Evolutionary conservation across 2,797 vertebrate species (phyloP).

Genomic region (Lycodopsis pacificus): DNA sequence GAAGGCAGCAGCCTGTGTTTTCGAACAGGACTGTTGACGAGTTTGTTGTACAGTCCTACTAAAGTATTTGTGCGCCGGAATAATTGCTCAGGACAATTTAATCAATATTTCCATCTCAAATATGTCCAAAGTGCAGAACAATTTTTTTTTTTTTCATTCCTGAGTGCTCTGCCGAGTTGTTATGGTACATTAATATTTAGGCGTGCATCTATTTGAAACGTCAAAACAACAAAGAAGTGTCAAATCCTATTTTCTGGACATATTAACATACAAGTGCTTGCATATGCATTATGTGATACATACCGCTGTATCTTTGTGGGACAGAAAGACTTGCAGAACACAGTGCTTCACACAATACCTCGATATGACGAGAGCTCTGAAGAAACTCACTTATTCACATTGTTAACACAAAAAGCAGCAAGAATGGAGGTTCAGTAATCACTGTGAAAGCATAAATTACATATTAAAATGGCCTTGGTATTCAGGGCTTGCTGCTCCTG

Average conservation of each 20-base stretch:
- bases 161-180: not conserved
- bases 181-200: conserved; percentile 14
- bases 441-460: conserved; percentile 74
- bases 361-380: conserved; percentile 33
- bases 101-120: conserved; percentile 27
- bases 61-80: conserved; percentile 12
- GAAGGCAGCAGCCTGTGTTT: conserved; percentile 47
- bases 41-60: conserved; percentile 31
- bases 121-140: not conserved
- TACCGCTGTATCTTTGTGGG: conserved; percentile 28
- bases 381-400: conserved; percentile 36
- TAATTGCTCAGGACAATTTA: conserved; percentile 23
- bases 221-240: conserved; percentile 40
- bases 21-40: conserved; percentile 38
- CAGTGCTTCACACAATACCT: conserved; percentile 38
- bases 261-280: conserved; percentile 39
- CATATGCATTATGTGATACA: conserved; percentile 31
- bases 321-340: conserved; percentile 23
- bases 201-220: conserved; percentile 18
- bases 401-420: conserved; percentile 39
- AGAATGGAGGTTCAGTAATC: conserved; percentile 55
- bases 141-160: not conserved
- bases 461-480: conserved; percentile 57
- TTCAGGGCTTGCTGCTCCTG: conserved; percentile 47
- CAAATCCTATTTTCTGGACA: conserved; percentile 59